These are phyloP conservation scores for Neocrepidodera transversa DNA, from an alignment of 2,888 invertebrate genomes.

Conservation along the genomic window DNA sequence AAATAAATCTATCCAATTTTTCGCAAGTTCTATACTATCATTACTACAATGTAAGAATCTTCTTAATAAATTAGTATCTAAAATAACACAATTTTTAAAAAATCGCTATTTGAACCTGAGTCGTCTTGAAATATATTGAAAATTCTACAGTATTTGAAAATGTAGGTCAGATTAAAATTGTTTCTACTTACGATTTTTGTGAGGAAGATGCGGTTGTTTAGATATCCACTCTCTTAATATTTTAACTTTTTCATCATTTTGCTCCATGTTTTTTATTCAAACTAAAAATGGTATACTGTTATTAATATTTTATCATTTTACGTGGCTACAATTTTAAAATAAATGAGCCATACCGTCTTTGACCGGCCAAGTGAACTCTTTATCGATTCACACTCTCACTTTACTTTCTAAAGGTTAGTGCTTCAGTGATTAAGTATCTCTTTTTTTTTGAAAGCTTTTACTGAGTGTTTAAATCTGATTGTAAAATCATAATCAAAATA, in stretches of 20 bases:
- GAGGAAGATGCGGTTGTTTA: conserved; percentile 72
- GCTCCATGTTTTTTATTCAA: conserved; percentile 18
- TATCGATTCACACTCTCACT: neutral
- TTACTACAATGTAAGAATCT: conserved; percentile 67
- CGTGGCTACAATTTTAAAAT: too few species aligned
- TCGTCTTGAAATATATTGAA: too few species aligned
- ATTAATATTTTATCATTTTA: too few species aligned
- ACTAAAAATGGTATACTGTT: too few species aligned
- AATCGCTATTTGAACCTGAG: neutral
- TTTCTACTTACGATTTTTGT: conserved; percentile 72
- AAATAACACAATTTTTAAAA: conserved; percentile 11
- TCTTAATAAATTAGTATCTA: conserved; percentile 51
- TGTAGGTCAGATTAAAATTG: too few species aligned
- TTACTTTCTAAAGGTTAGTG: conserved; percentile 6
- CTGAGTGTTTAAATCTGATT: too few species aligned
- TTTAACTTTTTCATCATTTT: conserved; percentile 56
- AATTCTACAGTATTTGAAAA: too few species aligned
- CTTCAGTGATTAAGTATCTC: neutral
- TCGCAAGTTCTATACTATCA: conserved; percentile 66
- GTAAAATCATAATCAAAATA: too few species aligned
- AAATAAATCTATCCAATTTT: conserved; percentile 59
- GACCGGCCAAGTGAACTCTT: too few species aligned
- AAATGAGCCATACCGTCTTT: too few species aligned
- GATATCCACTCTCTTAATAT: conserved; percentile 67
- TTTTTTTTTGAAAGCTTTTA: too few species aligned